Base-by-base conservation (phyloP, 2,113 vertebrate species). In the Sander lucioperca region DNA sequence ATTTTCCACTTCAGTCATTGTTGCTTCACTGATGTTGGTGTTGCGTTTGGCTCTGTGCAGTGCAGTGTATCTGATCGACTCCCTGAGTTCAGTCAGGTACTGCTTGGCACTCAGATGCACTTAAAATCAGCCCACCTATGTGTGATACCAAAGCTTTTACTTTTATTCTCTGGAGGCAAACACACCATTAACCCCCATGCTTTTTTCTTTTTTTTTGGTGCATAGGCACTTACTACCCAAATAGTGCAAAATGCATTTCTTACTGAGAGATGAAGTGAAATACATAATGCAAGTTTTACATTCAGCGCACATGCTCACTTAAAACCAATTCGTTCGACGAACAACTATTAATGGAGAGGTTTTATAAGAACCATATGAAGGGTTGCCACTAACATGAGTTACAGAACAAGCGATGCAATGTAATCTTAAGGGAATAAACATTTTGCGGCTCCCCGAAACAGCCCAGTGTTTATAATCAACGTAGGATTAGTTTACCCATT, bases 111-210 rank as follows among this genome's bases (percentile, higher is more conserved):
- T 70, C 33, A 36, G 68, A 75, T 56, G 87, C 89, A 92, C 91
- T 90, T 90, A 82, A 79, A 88, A 66, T 30, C 68, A 39, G 59
- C 70, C 73, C 82, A 76, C 67, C 74, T 83, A 76, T 39, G 74
- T 86, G 64, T 82, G 77, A 90, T 74, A 69, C 74, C 73, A 75
- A 90, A 84, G 86, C 88, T 91, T 93, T 90, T 87, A 88, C 86
- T 74, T 86, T 36, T 19, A 76, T 25, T n/a, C 90, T 86, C 88
- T 3, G 43, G 91, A 83, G 88, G 27, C 25, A 39, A 12, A 53
- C 78, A 79, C 87, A 85, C 88, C 90, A 91, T 92, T 90, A 90
- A 83, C 74, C 67, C 30, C 51, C n/a, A 54, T 78, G 43, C n/a
- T 48, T 66, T 25, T 74, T 58, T 51, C n/a, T 48, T 66, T 25